Evolutionary conservation across 1,140 invertebrate genomes (phyloP).

Genomic region (Polyergus mexicanus): DNA sequence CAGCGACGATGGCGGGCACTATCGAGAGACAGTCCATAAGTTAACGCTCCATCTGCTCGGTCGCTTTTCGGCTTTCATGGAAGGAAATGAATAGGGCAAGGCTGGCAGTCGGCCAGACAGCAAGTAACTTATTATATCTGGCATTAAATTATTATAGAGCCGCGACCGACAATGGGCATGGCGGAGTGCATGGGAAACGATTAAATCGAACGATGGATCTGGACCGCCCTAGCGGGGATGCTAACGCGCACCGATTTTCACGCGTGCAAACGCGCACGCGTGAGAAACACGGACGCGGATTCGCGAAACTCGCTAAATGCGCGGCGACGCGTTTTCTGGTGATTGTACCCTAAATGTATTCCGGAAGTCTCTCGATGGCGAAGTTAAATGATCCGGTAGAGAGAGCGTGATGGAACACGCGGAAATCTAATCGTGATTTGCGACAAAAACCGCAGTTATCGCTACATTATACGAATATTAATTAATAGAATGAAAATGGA

Average conservation of each 20-base stretch:
- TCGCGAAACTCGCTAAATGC: conserved; percentile 34
- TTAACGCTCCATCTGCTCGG: conserved; percentile 83
- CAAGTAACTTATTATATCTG: conserved; percentile 87
- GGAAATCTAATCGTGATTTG: conserved; percentile 41
- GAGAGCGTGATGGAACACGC: conserved; percentile 10
- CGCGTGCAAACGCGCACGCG: conserved; percentile 45
- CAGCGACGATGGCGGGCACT: conserved; percentile 59
- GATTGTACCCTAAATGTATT: conserved; percentile 34
- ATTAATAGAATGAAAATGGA: conserved; percentile 42
- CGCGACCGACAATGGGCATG: conserved; percentile 81
- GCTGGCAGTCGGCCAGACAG: conserved; percentile 84
- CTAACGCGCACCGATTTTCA: conserved; percentile 67
- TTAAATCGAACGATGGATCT: conserved; percentile 81
- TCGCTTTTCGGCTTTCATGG: conserved; percentile 83
- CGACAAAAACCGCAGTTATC: conserved; percentile 19
- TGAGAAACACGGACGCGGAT: conserved; percentile 5
- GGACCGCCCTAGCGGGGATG: conserved; percentile 62
- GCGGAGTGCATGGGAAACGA: conserved; percentile 86
- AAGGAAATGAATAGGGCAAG: conserved; percentile 84
- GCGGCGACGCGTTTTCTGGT: conserved; percentile 38
- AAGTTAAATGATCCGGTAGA: conserved; percentile 21
- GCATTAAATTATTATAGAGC: conserved; percentile 86
- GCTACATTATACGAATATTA: conserved; percentile 29
- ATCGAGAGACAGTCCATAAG: conserved; percentile 81
- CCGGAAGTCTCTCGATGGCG: conserved; percentile 46